Evolutionary conservation across 2,113 vertebrate genomes (phyloP), one percentile per base, ranked within the genome.

Genomic region (Spea multiplicata): DNA sequence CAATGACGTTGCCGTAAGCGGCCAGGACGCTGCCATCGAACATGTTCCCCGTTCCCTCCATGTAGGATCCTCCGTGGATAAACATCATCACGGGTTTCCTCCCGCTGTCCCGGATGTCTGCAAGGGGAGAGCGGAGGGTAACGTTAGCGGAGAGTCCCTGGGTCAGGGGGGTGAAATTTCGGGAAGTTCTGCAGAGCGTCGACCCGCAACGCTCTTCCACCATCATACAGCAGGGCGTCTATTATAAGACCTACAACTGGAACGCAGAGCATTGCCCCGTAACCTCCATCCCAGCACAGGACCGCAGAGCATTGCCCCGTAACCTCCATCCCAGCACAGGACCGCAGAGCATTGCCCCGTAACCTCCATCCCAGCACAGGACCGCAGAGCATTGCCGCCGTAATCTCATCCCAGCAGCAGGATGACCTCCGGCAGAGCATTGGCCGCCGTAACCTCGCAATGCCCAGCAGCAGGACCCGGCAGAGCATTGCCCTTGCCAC

Each of bases 81-180:
- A 96, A 97, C 74, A 97, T 88, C 95, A 97, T 97, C 78, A 97
- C 95, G 0, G 95, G 95, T 82, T 96, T 96, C 92, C 95, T 96
- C 75, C 95, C 93, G 8, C 95, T 94, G 87, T 97, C 95, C 8
- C 95, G 95, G 74, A 97, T 97, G 86, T 97, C 95, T 97, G 86
- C 0, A 55, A 76, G 62, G 79, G 73, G 82, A 13, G 66, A 76
- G 62, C 79, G 73, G 82, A 13, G 66, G 47, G 66, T 5, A 70
- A 13, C 50, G 6, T 70, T 70, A 59, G 55, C 4, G 47, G 68
- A 52, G 6, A 16, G 45, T 70, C n/a, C 48, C 3, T 9, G 7
- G 17, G 6, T 17, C 47, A 70, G 6, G 14, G n/a, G 55, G 8
- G 14, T 8, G 55, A 59, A 9, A 13, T 9, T 9, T 2, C 14